Percentiles rank a stretch among this genome's conserved stretches.
These are phyloP conservation scores for Orussus abietinus DNA, from an alignment of 1,140 invertebrate genomes.

Conservation along the genomic window DNA sequence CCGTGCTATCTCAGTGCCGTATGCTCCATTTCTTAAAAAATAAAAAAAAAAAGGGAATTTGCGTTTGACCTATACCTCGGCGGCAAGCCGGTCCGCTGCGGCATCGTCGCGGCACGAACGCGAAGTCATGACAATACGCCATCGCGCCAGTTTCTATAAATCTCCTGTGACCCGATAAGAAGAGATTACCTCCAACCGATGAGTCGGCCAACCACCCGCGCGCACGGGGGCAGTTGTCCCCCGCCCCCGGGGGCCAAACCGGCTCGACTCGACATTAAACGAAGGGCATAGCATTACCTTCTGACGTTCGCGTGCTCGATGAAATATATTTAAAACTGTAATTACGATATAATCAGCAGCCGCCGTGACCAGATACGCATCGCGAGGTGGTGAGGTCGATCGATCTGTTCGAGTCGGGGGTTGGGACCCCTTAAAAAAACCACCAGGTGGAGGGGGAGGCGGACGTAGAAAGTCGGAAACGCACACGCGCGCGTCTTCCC, in stretches of 20 bases:
- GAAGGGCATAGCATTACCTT: constrained; percentile 31
- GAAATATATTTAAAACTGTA: constrained; percentile 49
- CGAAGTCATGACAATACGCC: constrained; percentile 28
- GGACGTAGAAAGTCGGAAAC: constrained; percentile 4
- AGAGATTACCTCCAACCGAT: constrained; percentile 28
- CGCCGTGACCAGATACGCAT: constrained; percentile 49
- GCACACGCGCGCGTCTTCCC: constrained; percentile 15
- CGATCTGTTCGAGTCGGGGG: constrained; percentile 36
- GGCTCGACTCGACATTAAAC: constrained; percentile 32
- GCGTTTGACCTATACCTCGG: too few relatives aligned
- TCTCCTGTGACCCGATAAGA: constrained; percentile 31
- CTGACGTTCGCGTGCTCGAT: constrained; percentile 40
- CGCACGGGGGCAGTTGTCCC: too few relatives aligned
- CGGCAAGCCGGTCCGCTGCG: too few relatives aligned
- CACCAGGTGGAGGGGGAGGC: background rate
- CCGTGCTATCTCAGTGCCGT: too few relatives aligned
- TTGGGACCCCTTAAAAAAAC: constrained; percentile 27
- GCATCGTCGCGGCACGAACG: background rate
- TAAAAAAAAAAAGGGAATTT: too few relatives aligned
- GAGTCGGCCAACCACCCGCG: constrained; percentile 16
- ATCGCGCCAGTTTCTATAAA: constrained; percentile 29
- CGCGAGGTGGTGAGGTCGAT: constrained; percentile 34
- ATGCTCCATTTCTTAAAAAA: too few relatives aligned
- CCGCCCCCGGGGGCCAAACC: too few relatives aligned
- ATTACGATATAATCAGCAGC: constrained; percentile 48